Percentiles rank a stretch among this genome's conserved stretches.
Evolutionary conservation across 2,797 vertebrate genomes (phyloP).

Genomic region (Neosilurus mollespiculum): DNA sequence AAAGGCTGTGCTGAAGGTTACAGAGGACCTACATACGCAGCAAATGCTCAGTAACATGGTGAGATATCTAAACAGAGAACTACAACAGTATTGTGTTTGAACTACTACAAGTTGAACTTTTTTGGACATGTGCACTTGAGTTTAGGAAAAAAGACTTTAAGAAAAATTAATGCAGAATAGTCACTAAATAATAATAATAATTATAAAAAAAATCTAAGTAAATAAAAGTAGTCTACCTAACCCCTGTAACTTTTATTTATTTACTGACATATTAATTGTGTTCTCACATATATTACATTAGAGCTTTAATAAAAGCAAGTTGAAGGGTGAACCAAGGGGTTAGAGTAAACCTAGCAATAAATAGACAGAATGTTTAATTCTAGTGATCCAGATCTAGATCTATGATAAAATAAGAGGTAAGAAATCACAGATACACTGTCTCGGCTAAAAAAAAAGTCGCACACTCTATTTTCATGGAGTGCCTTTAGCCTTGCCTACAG

Average conservation of each 20-base stretch:
- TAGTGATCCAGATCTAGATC: not conserved
- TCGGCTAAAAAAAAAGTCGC: no score
- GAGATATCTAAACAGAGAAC: conserved; percentile 35
- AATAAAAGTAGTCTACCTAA: not conserved
- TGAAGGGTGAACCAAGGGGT: not conserved
- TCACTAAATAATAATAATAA: not conserved
- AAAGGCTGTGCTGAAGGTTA: conserved; percentile 77
- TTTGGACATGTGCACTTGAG: not conserved
- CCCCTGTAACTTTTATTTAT: not conserved
- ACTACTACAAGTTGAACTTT: not conserved
- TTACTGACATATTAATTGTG: not conserved
- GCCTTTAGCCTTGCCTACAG: no score
- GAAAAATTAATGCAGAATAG: not conserved
- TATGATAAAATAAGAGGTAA: not conserved
- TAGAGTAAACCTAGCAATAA: not conserved
- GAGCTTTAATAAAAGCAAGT: not conserved
- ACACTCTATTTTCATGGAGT: no score
- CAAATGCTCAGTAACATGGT: conserved; percentile 74
- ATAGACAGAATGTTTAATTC: not conserved
- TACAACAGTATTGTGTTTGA: not conserved
- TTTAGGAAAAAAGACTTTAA: no score
- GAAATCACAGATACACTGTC: not conserved
- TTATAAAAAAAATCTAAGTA: not conserved
- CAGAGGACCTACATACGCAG: conserved; percentile 60
- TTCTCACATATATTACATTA: not conserved